Conservation (phyloP, 2,888 invertebrate genomes). For the Ophion obscuratus region DNA sequence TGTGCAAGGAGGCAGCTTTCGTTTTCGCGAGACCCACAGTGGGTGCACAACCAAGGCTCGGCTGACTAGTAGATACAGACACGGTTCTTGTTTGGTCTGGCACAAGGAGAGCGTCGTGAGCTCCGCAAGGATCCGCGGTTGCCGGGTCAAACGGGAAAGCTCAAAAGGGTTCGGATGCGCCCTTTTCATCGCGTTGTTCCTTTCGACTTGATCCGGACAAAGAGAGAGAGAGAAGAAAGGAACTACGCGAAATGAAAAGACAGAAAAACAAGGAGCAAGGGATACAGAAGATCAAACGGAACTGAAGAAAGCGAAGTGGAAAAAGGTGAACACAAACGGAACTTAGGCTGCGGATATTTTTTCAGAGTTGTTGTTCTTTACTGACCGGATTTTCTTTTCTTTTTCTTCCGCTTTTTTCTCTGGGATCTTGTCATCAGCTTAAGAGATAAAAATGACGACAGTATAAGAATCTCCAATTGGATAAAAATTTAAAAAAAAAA, state of each 20-base stretch:
- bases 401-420: neutral
- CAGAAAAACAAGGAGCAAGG: conserved; percentile 49
- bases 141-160: neutral
- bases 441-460: neutral
- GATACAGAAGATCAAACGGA: neutral
- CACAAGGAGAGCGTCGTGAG: neutral
- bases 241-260: neutral
- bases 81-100: neutral
- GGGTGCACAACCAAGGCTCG: neutral
- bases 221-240: neutral
- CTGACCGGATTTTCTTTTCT: neutral
- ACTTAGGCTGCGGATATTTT: neutral
- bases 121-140: neutral
- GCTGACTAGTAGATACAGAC: neutral
- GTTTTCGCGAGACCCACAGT: neutral
- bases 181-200: neutral
- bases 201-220: neutral
- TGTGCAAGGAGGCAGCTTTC: neutral
- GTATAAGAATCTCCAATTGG: too few species aligned
- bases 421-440: neutral
- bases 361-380: neutral
- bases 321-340: neutral
- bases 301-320: neutral
- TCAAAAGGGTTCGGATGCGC: neutral
- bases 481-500: too few species aligned